phyloP scores from a whole-genome alignment of 1,140 invertebrate species.

The Leptinotarsa texana region DNA sequence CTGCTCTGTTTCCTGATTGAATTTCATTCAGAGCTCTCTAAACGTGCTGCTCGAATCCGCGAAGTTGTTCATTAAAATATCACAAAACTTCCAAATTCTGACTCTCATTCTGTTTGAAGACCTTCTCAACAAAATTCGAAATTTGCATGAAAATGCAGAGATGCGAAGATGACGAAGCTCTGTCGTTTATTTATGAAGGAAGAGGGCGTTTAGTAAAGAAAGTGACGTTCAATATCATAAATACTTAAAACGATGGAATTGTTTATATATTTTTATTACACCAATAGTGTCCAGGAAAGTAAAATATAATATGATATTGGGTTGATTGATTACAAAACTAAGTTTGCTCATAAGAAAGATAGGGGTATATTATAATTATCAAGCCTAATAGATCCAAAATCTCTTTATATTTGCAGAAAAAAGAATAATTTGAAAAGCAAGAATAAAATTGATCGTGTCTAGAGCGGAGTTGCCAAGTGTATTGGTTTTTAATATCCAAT shows the following conservation, averaged over 20 bases:
- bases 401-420: background rate
- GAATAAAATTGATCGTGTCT: too few species aligned
- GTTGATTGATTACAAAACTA: too few species aligned
- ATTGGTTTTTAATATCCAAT: too few species aligned
- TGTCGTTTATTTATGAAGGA: background rate
- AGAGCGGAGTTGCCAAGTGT: too few species aligned
- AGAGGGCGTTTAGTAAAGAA: background rate
- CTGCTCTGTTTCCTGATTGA: background rate
- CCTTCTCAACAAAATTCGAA: background rate
- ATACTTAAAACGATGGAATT: too few species aligned
- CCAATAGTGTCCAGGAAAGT: too few species aligned
- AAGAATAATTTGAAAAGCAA: background rate
- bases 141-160: background rate
- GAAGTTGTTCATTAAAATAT: constrained; percentile 4
- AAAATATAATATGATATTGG: too few species aligned
- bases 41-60: background rate
- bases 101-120: background rate
- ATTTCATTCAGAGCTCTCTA: background rate
- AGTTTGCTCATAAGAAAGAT: too few species aligned
- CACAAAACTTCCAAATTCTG: constrained; percentile 1
- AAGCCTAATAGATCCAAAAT: too few species aligned
- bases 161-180: background rate
- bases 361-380: too few species aligned
- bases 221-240: background rate
- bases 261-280: too few species aligned